Conservation (phyloP, 2,113 vertebrate species). For the Microtus montanus region DNA sequence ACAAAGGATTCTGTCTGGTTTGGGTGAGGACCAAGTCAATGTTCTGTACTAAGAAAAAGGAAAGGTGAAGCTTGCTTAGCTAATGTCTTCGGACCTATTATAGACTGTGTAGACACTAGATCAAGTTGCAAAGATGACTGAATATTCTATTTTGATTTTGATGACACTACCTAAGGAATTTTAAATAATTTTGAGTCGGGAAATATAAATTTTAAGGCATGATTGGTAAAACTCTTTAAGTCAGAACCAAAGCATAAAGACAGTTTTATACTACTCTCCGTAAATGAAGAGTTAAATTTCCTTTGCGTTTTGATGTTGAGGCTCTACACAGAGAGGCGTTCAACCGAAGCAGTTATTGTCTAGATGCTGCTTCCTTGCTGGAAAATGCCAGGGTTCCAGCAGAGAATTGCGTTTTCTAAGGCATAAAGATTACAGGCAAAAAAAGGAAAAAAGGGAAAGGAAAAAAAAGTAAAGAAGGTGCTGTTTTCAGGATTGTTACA, state of each 20-base stretch:
- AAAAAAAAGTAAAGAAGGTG: not conserved
- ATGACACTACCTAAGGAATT: not conserved
- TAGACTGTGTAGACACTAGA: not conserved
- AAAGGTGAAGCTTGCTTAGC: not conserved
- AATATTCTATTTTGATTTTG: not conserved
- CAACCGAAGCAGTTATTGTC: constrained; percentile 21
- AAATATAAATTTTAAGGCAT: not conserved
- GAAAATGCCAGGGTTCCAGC: not conserved
- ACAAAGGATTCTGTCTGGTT: not conserved
- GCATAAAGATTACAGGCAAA: constrained; percentile 51
- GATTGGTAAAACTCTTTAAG: not conserved
- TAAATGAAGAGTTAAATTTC: constrained; percentile 35
- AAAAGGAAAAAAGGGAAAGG: not conserved
- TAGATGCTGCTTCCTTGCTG: not conserved
- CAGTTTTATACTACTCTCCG: not conserved
- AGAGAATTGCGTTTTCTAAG: constrained; percentile 34
- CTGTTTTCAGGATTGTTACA: constrained; percentile 25
- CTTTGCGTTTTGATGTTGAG: constrained; percentile 25
- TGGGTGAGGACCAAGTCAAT: not conserved
- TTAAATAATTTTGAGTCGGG: constrained; percentile 29
- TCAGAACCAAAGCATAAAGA: not conserved
- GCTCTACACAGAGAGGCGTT: constrained; percentile 50
- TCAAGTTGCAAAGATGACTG: not conserved
- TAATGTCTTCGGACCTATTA: fast-evolving
- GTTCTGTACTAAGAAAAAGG: not conserved